Conservation (phyloP, 2,888 invertebrate species). For the Lysandra coridon region DNA sequence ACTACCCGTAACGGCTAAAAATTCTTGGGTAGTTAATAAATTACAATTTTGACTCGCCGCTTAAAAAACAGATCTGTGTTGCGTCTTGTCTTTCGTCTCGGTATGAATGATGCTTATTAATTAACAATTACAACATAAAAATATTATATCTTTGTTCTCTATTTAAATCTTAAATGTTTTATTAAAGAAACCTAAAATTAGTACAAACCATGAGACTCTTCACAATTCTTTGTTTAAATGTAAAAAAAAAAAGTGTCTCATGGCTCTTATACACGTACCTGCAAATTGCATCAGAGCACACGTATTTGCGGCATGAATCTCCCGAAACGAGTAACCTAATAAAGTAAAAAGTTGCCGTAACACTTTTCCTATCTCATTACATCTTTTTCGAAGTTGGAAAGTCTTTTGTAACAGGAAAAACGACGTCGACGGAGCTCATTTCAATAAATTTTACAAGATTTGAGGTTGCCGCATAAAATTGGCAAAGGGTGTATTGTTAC, state of each 20-base stretch:
- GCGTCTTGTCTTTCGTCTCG: too few species aligned
- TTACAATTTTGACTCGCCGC: too few species aligned
- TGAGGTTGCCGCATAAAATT: constrained; percentile 16
- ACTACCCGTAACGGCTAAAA: too few species aligned
- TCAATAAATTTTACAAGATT: constrained; percentile 26
- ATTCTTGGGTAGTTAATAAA: too few species aligned
- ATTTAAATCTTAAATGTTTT: neutral
- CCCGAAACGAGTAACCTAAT: neutral
- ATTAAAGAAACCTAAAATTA: too few species aligned
- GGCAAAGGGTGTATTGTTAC: constrained; percentile 20
- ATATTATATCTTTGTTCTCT: neutral
- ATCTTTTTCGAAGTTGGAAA: neutral
- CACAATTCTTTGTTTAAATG: too few species aligned
- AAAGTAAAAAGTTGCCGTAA: neutral
- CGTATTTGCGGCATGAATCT: neutral
- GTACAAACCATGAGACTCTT: too few species aligned
- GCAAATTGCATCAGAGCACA: neutral
- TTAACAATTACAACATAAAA: neutral
- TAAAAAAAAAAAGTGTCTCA: too few species aligned
- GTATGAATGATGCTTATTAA: too few species aligned
- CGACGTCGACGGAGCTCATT: constrained; percentile 1
- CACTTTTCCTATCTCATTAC: constrained; percentile 20
- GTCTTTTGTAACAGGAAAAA: neutral
- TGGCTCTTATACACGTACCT: neutral
- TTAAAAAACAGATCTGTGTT: too few species aligned